phyloP scores from a whole-genome alignment of 1,140 invertebrate genomes.

The Drosophila erecta region DNA sequence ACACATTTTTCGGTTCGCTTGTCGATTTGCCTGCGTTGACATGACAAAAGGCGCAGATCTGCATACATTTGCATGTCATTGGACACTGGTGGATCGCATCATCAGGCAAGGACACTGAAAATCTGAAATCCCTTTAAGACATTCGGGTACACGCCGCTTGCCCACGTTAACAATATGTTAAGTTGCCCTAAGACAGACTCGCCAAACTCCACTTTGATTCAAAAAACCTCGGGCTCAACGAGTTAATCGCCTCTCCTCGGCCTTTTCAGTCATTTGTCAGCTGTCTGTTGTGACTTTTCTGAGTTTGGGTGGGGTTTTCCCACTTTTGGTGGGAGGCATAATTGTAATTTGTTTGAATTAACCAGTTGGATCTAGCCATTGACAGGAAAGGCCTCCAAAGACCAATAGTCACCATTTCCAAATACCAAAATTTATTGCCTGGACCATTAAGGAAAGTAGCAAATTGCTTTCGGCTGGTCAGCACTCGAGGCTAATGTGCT shows the following conservation, averaged over 20 bases:
- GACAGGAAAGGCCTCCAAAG: conserved; percentile 34
- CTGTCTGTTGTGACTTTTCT: conserved; percentile 54
- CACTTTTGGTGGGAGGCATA: conserved; percentile 32
- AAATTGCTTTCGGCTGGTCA: conserved; percentile 70
- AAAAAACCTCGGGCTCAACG: conserved; percentile 44
- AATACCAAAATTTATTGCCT: conserved; percentile 65
- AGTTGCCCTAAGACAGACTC: conserved; percentile 47
- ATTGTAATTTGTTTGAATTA: conserved; percentile 79
- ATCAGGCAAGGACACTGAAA: conserved; percentile 80
- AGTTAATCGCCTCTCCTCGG: conserved; percentile 74
- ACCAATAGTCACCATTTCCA: conserved; percentile 28
- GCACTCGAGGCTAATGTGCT: conserved; percentile 64
- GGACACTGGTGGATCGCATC: conserved; percentile 60
- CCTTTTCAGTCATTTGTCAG: conserved; percentile 69
- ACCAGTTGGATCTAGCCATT: conserved; percentile 44
- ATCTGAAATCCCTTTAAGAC: conserved; percentile 75
- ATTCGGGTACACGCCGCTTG: conserved; percentile 60
- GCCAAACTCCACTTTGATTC: conserved; percentile 2
- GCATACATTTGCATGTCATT: conserved; percentile 84
- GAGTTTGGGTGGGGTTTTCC: conserved; percentile 15
- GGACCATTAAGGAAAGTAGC: conserved; percentile 53
- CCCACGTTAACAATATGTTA: conserved; percentile 82
- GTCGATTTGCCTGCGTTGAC: conserved; percentile 83
- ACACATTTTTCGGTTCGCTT: conserved; percentile 63
- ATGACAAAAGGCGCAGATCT: conserved; percentile 84